These are phyloP conservation scores for Pollimyrus isidori DNA, from an alignment of 2,113 vertebrate species.

Conservation along the genomic window DNA sequence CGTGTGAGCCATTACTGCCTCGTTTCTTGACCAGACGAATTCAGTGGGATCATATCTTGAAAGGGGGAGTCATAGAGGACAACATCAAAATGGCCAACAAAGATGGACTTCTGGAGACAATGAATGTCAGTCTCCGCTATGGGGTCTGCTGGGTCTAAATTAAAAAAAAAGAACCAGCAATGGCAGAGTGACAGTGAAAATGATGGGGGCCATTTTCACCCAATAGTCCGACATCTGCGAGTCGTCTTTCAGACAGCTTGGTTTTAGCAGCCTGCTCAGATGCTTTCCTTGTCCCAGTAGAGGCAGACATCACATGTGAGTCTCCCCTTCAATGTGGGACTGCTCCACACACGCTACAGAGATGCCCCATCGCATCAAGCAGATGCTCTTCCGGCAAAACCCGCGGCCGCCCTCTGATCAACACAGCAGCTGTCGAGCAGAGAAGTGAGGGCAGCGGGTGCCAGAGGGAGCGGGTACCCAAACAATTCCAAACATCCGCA, in stretches of 20 bases:
- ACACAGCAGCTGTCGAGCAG: neutral
- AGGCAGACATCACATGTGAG: neutral
- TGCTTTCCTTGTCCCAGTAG: neutral
- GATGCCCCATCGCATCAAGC: neutral
- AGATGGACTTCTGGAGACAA: neutral
- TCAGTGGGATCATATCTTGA: neutral
- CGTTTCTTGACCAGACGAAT: neutral
- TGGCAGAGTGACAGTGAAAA: neutral
- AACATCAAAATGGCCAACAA: neutral
- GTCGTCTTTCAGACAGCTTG: neutral
- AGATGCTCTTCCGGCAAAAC: neutral
- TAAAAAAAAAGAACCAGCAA: neutral
- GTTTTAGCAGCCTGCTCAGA: neutral
- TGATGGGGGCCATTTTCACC: neutral
- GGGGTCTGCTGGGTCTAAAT: neutral
- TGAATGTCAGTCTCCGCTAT: neutral
- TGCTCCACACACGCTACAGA: neutral
- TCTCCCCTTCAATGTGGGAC: neutral
- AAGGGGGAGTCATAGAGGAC: neutral
- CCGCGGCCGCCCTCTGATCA: neutral
- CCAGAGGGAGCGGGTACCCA: neutral
- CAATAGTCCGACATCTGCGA: neutral
- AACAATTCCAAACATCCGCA: neutral
- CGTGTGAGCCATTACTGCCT: neutral
- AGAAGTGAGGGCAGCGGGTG: neutral